These are phyloP conservation scores for Ruditapes philippinarum DNA, from an alignment of 1,140 invertebrate species.

Conservation along the genomic window DNA sequence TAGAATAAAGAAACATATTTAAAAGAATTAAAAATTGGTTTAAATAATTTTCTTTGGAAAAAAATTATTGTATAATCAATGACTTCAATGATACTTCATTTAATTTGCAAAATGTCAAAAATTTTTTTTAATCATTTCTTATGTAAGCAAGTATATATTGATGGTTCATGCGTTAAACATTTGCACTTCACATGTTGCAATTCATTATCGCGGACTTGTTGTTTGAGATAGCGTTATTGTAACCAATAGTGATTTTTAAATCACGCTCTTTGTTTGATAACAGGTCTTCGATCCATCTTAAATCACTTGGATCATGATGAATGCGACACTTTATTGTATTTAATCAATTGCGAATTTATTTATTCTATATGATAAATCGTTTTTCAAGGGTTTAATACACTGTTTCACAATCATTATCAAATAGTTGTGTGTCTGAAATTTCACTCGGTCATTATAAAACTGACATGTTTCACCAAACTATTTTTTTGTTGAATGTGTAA, in stretches of 20 bases:
- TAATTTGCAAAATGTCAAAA: too few relatives aligned
- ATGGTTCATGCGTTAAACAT: too few relatives aligned
- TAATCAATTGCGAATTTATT: slow-evolving; percentile 30
- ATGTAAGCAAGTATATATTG: too few relatives aligned
- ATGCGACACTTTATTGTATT: background rate
- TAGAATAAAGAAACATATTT: too few relatives aligned
- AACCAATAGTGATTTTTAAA: slow-evolving; percentile 17
- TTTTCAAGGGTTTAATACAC: background rate
- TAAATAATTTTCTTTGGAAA: too few relatives aligned
- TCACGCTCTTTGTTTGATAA: background rate
- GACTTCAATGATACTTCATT: too few relatives aligned
- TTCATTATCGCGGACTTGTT: background rate
- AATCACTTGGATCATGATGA: slow-evolving; percentile 4
- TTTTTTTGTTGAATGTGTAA: too few relatives aligned
- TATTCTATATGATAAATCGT: slow-evolving; percentile 20
- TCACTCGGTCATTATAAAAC: background rate
- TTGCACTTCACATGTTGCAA: background rate
- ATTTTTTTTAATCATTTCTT: too few relatives aligned
- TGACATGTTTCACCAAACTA: slow-evolving; percentile 13
- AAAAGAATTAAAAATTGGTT: too few relatives aligned
- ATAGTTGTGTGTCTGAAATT: background rate
- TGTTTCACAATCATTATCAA: slow-evolving; percentile 14
- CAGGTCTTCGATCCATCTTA: slow-evolving; percentile 14
- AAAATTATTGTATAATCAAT: too few relatives aligned
- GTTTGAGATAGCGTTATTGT: background rate